A percentile compares a stretch with the other conserved stretches of the same genome.
phyloP scores from a whole-genome alignment of 2,888 invertebrate genomes.

The Altica lythri region DNA sequence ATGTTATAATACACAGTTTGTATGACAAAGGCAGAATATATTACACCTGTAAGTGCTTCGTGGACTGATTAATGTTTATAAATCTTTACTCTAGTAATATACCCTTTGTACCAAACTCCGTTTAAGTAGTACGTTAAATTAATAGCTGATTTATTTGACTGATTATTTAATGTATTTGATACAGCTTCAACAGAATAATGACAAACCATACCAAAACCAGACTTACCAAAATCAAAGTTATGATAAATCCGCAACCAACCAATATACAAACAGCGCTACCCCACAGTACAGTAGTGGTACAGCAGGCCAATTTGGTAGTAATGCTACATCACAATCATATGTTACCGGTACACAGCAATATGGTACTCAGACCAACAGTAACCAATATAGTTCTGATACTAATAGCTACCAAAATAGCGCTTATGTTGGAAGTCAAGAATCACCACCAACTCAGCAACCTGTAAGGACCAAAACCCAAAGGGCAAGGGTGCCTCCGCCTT shows the following conservation, averaged over 20 bases:
- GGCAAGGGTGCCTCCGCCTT: conserved; percentile 81
- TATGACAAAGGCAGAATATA: too few species aligned
- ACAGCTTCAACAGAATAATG: conserved; percentile 61
- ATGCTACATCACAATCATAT: conserved; percentile 41
- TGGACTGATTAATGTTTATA: too few species aligned
- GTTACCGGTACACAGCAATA: conserved; percentile 32
- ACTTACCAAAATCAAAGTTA: conserved; percentile 39
- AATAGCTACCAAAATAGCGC: conserved; percentile 20
- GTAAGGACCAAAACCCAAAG: conserved; percentile 68
- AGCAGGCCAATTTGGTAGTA: conserved; percentile 19
- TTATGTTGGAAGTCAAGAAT: conserved; percentile 36
- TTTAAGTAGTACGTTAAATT: too few species aligned
- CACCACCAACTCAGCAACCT: conserved; percentile 49
- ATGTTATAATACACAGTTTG: too few species aligned
- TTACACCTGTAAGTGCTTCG: too few species aligned
- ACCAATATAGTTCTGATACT: conserved; percentile 25
- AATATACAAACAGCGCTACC: conserved; percentile 21
- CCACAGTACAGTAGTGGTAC: conserved; percentile 35
- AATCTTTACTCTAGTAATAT: too few species aligned
- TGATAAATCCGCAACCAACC: conserved; percentile 17
- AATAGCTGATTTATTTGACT: too few species aligned
- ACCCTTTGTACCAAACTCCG: too few species aligned
- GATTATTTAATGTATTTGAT: conserved; percentile 4
- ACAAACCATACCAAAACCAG: conserved; percentile 46
- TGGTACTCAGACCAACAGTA: conserved; percentile 34